Base-by-base conservation (phyloP, 2,113 vertebrate species). In the Periophthalmodon schlosseri region DNA sequence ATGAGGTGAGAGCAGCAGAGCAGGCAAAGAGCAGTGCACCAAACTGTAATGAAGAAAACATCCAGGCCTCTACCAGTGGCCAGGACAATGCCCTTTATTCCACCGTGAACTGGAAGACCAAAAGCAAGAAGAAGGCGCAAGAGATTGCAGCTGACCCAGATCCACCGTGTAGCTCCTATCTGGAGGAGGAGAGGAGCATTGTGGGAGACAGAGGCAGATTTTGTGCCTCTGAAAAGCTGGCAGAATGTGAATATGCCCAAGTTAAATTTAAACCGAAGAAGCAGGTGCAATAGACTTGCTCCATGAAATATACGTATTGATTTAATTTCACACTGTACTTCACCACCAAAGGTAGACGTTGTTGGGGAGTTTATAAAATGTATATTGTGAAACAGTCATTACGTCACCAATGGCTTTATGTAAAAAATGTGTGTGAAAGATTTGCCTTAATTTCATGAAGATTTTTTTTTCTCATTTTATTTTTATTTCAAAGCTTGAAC, bases 51-150 rank as follows among this genome's bases (percentile, higher is more conserved):
- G 46, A 50, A 28, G 28, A 20, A 34, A n/a, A 0, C 18, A 0
- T 0, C 0, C 2, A 58, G 47, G 69, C 39, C 46, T 65, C 75
- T 34, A n/a, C 44, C 39, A 47, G 56, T 2, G 66, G 28, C 12
- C 52, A 5, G 2, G 57, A n/a, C 8, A 3, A 76, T 18, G 64
- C 68, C 20, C 10, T 80, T 34, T 84, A 86, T n/a, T 39, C 80
- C 4, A 36, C 0, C 24, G 67, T 82, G 64, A 70, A 3, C 0
- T 74, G 44, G 66, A 80, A 24, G n/a, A 24, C 23, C 57, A 34
- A 61, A 13, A 0, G 0, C 11, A 83, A 44, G 0, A 70, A 10
- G 24, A 0, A 74, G 57, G 73, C 3, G 12, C 71, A 77, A 14
- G 66, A 68, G 21, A 0, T 0, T 4, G 49, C 2, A 34, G 60